These are phyloP conservation scores for Drosophila nannoptera DNA, from an alignment of 1,140 invertebrate species.

Conservation along the genomic window DNA sequence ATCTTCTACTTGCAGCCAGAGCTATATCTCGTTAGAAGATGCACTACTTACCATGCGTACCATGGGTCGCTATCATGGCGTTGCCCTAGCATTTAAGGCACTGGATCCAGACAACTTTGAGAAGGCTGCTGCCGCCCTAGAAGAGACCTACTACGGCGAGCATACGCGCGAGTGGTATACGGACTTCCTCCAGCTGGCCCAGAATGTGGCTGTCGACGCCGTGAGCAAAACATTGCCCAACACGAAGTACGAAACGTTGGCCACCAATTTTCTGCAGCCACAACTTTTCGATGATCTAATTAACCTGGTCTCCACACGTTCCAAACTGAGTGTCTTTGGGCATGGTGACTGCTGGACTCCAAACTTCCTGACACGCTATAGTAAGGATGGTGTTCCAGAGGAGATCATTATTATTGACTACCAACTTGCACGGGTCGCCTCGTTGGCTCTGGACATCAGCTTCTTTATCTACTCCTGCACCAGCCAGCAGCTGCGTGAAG, in stretches of 20 bases:
- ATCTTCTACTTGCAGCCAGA: conserved; percentile 39
- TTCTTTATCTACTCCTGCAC: conserved; percentile 84
- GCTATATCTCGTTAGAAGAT: conserved; percentile 67
- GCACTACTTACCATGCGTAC: conserved; percentile 80
- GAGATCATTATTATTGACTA: conserved; percentile 85
- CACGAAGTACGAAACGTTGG: conserved; percentile 81
- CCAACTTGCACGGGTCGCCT: conserved; percentile 82
- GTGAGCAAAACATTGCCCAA: conserved; percentile 83
- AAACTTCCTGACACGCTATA: conserved; percentile 84
- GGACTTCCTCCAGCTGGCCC: conserved; percentile 81
- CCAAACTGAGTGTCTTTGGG: conserved; percentile 81
- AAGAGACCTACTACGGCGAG: conserved; percentile 82
- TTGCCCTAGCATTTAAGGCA: conserved; percentile 85
- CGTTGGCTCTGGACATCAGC: conserved; percentile 82
- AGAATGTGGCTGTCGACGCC: conserved; percentile 82
- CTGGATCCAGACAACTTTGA: conserved; percentile 82
- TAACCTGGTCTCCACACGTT: conserved; percentile 59
- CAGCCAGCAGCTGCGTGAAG: conserved; percentile 80
- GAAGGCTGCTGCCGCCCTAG: conserved; percentile 64
- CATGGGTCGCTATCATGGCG: conserved; percentile 84
- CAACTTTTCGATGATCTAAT: conserved; percentile 79
- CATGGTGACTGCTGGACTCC: conserved; percentile 88
- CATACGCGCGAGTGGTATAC: conserved; percentile 83
- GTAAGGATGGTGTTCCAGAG: conserved; percentile 73
- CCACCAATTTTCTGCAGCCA: conserved; percentile 81